A percentile compares a stretch with the other conserved stretches of the same genome.
phyloP scores from a whole-genome alignment of 2,888 invertebrate genomes.

The Erebia aethiops region DNA sequence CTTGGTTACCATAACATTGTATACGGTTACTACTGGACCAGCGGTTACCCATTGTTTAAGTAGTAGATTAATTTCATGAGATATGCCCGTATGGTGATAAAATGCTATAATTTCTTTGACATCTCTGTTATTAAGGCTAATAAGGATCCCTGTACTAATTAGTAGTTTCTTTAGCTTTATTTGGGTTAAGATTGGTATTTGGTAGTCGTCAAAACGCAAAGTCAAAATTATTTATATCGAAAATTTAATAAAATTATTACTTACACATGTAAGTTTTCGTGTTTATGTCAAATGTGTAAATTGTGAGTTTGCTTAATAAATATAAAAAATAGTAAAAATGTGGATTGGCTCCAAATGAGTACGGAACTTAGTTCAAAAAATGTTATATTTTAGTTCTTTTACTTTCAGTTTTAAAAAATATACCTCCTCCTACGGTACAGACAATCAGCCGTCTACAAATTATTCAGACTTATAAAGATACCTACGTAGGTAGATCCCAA shows the following conservation, averaged over 20 bases:
- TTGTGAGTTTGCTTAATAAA: no score
- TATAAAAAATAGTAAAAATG: no score
- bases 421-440: neutral
- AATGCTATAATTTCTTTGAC: conserved; percentile 24
- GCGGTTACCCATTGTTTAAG: conserved; percentile 30
- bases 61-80: conserved; percentile 28
- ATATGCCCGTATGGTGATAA: conserved; percentile 25
- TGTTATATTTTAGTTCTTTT: no score
- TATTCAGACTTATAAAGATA: neutral
- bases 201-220: no score
- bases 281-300: no score
- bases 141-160: conserved; percentile 9
- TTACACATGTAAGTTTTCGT: no score
- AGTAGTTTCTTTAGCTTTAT: conserved; percentile 2
- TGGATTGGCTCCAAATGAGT: no score
- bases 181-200: neutral
- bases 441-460: neutral
- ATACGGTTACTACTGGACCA: conserved; percentile 10
- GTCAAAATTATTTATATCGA: no score
- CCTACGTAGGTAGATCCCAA: neutral
- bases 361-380: no score
- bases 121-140: conserved; percentile 5
- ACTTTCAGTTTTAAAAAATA: no score
- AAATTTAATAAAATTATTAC: no score
- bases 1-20: neutral